phyloP scores from a whole-genome alignment of 2,797 vertebrate species.

The Hypotaenidia philippensis region DNA sequence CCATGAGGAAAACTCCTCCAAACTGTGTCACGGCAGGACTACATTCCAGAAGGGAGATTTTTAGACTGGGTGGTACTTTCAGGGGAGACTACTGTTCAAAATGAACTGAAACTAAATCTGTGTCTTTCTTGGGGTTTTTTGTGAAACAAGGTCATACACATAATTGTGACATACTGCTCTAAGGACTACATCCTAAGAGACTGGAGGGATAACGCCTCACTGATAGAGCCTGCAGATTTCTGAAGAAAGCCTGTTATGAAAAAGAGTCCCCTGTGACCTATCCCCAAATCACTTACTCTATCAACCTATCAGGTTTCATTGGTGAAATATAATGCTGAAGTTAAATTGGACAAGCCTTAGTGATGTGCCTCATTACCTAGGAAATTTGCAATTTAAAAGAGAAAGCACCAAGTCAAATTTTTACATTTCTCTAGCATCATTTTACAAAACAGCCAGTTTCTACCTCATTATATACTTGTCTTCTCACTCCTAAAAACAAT shows the following conservation, averaged over 20 bases:
- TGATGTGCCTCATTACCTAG: background rate
- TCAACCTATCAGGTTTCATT: background rate
- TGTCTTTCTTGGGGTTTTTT: background rate
- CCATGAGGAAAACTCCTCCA: background rate
- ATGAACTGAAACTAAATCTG: slow-evolving; percentile 15
- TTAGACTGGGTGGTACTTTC: background rate
- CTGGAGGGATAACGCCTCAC: background rate
- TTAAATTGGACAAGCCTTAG: slow-evolving; percentile 15
- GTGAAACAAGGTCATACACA: background rate
- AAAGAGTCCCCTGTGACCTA: background rate
- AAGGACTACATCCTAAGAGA: background rate
- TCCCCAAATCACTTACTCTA: background rate
- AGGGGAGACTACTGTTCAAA: slow-evolving; percentile 25
- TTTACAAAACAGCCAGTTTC: background rate
- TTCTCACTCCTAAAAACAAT: background rate
- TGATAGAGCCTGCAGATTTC: background rate
- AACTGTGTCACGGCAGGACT: background rate
- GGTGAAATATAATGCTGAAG: background rate
- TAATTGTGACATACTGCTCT: background rate
- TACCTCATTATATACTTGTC: background rate
- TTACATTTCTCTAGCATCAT: background rate
- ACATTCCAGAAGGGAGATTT: slow-evolving; percentile 44
- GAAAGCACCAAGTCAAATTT: background rate
- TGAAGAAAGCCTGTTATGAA: background rate
- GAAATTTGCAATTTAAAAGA: background rate